Conservation (phyloP, 37 sponge, comb jelly and placozoan genomes). For the Halisarca cf. caerulea region DNA sequence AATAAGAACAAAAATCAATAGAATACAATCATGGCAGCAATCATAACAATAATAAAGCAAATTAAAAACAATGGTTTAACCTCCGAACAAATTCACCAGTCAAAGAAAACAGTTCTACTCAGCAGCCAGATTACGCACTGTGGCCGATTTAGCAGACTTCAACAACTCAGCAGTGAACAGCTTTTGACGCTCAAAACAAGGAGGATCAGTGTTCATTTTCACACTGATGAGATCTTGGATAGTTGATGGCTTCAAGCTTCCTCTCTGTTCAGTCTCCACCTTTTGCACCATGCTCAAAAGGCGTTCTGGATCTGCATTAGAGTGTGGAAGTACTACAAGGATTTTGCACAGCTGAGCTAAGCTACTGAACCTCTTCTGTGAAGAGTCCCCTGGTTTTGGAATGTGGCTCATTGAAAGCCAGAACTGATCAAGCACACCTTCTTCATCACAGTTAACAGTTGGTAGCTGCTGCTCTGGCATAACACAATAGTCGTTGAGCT, state of each 20-base stretch:
- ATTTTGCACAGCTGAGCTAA: conserved; percentile 18
- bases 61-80: too few relatives aligned
- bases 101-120: too few relatives aligned
- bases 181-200: conserved; percentile 42
- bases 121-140: too few relatives aligned
- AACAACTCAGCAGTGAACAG: too few relatives aligned
- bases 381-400: not conserved
- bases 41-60: too few relatives aligned
- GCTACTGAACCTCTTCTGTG: conserved; percentile 1
- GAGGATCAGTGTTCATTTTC: conserved; percentile 34
- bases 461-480: conserved; percentile 24
- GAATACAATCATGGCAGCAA: too few relatives aligned
- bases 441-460: not conserved
- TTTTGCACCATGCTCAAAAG: conserved; percentile 43
- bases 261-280: conserved; percentile 31
- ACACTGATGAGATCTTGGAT: conserved; percentile 31
- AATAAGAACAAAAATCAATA: too few relatives aligned
- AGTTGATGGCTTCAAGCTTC: conserved; percentile 30
- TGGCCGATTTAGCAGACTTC: too few relatives aligned
- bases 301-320: conserved; percentile 47
- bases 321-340: conserved; percentile 34
- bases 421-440: conserved; percentile 35
- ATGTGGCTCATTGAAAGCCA: conserved; percentile 29
- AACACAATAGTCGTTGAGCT: not conserved
- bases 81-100: too few relatives aligned